Conservation (phyloP, 2,797 vertebrate genomes). For the Sylvilagus floridanus region DNA sequence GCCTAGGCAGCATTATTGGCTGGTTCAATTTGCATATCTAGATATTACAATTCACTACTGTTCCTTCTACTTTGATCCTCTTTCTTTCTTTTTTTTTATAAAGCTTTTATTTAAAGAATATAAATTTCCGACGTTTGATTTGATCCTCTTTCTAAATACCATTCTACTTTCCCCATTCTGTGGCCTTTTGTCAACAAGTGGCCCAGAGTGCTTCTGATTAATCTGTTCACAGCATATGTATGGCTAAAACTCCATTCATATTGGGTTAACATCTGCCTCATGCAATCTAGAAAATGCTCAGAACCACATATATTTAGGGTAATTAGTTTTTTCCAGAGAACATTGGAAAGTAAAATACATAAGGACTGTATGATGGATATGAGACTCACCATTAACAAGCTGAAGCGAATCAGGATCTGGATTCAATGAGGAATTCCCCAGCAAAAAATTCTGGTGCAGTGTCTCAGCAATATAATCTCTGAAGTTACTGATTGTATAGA, state of each 20-base stretch:
- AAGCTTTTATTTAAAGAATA: too few species aligned
- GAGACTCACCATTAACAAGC: slow-evolving; percentile 90
- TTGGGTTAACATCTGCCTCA: not conserved
- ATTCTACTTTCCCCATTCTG: not conserved
- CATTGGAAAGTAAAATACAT: not conserved
- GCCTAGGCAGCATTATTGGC: not conserved
- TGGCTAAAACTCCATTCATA: not conserved
- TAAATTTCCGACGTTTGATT: too few species aligned
- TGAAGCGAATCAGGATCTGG: slow-evolving; percentile 88
- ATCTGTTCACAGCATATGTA: not conserved
- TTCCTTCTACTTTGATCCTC: not conserved
- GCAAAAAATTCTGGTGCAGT: slow-evolving; percentile 90
- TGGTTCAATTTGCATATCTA: not conserved
- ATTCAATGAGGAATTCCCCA: slow-evolving; percentile 90
- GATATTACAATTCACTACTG: not conserved
- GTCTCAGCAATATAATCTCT: slow-evolving; percentile 89
- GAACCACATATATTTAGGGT: not conserved
- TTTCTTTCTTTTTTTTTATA: too few species aligned
- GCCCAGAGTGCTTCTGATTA: not conserved
- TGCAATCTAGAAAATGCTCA: slow-evolving; percentile 29
- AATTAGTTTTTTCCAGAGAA: not conserved
- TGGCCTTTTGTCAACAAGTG: not conserved
- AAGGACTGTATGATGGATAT: not conserved
- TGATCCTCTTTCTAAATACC: slow-evolving; percentile 3
- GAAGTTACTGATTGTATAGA: slow-evolving; percentile 91